Conservation (phyloP, 2,888 invertebrate genomes). For the Acleris laterana region DNA sequence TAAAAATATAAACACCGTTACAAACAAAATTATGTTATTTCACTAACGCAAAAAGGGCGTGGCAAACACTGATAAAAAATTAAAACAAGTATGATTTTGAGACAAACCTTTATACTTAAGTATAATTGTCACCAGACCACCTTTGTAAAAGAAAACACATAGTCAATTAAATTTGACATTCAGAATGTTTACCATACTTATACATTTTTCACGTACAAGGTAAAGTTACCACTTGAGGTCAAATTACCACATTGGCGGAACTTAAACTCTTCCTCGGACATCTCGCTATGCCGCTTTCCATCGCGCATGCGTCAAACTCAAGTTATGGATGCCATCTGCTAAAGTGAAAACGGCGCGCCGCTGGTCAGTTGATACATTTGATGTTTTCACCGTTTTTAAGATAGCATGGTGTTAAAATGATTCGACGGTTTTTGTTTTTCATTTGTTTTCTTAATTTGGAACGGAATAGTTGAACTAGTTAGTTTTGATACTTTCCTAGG, state of each 20-base stretch:
- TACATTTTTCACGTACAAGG: background rate
- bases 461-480: background rate
- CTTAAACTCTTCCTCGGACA: constrained; percentile 22
- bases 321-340: constrained; percentile 34
- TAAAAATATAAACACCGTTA: no score
- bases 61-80: no score
- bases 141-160: no score
- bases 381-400: constrained; percentile 33
- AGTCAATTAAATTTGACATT: no score
- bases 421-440: constrained; percentile 21
- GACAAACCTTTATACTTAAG: no score
- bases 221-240: background rate
- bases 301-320: constrained; percentile 23
- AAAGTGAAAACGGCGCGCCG: constrained; percentile 29
- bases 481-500: background rate
- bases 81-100: no score
- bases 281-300: constrained; percentile 32
- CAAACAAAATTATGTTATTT: no score
- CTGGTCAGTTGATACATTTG: constrained; percentile 20
- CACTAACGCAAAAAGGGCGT: no score
- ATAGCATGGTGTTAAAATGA: constrained; percentile 30
- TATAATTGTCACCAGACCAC: no score
- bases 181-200: no score
- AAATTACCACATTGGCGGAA: constrained; percentile 1
- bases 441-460: background rate